These are phyloP conservation scores for Cavia porcellus DNA, from an alignment of 2,113 vertebrate species.

Conservation along the genomic window DNA sequence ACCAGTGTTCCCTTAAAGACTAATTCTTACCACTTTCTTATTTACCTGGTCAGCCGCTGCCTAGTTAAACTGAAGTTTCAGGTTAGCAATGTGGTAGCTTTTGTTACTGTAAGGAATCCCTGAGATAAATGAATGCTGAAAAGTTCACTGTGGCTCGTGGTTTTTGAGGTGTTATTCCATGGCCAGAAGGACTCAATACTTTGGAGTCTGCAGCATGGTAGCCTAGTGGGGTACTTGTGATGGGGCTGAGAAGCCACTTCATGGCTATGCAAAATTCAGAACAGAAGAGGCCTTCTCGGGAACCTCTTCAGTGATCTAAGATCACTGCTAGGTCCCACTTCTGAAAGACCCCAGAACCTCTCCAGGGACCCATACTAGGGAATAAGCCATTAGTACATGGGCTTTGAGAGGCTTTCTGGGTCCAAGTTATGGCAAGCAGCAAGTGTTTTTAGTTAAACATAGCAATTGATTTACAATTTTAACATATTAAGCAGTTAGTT, in stretches of 20 bases:
- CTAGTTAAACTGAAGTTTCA: neutral
- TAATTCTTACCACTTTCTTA: fast-evolving
- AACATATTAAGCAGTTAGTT: neutral
- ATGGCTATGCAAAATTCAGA: neutral
- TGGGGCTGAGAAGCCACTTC: too few species aligned
- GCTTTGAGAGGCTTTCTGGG: neutral
- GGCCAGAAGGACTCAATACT: neutral
- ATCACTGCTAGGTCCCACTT: too few species aligned
- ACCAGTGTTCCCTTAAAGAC: neutral
- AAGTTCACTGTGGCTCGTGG: neutral
- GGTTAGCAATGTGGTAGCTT: neutral
- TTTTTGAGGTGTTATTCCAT: fast-evolving
- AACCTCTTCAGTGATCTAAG: neutral
- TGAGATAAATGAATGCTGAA: neutral
- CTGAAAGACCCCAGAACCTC: neutral
- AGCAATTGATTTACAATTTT: neutral
- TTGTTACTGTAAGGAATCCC: neutral
- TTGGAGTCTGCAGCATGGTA: neutral
- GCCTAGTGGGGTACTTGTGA: fast-evolving
- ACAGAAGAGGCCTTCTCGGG: neutral
- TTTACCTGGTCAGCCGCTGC: neutral
- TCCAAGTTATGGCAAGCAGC: neutral
- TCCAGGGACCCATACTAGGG: neutral
- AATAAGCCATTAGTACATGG: neutral
- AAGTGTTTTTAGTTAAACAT: neutral